Evolutionary conservation across 1,140 invertebrate species (phyloP), one percentile per base, ranked within the genome.

Genomic region (Agrilus planipennis): DNA sequence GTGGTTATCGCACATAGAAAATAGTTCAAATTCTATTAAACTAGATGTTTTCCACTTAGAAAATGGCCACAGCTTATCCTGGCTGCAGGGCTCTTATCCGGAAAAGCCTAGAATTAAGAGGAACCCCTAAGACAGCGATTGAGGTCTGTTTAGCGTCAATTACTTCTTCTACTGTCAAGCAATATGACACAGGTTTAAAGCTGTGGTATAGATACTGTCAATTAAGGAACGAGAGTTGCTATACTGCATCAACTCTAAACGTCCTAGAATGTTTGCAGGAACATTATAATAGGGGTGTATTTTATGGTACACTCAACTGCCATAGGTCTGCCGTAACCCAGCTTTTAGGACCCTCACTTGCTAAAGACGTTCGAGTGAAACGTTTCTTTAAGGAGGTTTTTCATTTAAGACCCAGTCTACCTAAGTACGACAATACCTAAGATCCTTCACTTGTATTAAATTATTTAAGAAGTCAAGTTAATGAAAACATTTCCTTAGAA

Each of bases 1-100:
- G 56, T 60, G 58, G 54, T 27, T 12, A 43, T 4, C 21, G 16
- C 41, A 52, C 34, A 54, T 23, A 17, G 21, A 29, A 39, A 39
- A 16, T 28, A 30, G n/a, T 7, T 50, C 45, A 15, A 37, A 46
- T 19, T 41, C 7, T 41, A 14, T 21, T 47, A 52, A 23, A 38
- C 29, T 4, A 20, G 18, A 11, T 16, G n/a, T 2, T 34, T 44
- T 22, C 52, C 34, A 11, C 5, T 17, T 51, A 25, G 45, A 46
- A 25, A 57, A 58, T 39, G 23, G 23, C 23, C 23, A 9, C 23
- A 27, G 7, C 23, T 27, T 27, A 27, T 12, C 23, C 23, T 27
- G 23, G 23, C 12, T 27, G 23, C 23, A 27, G 23, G 23, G 12
- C 23, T 9, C 23, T 27, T 27, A 27, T 27, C 23, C 23, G 12